Conservation (phyloP, 2,113 vertebrate genomes). For the Silurus meridionalis region DNA sequence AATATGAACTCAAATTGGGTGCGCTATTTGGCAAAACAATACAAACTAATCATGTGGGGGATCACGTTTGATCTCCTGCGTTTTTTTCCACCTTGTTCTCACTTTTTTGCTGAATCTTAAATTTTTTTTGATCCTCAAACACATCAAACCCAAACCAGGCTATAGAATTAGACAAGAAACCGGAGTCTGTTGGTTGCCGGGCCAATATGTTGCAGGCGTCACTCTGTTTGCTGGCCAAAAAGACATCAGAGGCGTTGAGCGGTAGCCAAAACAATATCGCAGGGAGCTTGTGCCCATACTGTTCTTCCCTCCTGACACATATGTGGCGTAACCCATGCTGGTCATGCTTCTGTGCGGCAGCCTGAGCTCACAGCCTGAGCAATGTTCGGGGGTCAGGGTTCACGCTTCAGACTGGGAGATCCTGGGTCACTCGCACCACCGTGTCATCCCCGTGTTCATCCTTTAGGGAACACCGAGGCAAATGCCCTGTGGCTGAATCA, state of each 20-base stretch:
- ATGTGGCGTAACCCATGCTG: conserved; percentile 8
- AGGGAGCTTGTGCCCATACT: conserved; percentile 19
- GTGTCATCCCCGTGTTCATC: too few relatives aligned
- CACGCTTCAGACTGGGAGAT: not conserved
- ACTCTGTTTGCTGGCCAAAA: conserved; percentile 33
- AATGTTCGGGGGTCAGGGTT: not conserved
- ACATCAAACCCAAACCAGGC: not conserved
- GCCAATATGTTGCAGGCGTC: conserved; percentile 21
- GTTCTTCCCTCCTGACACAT: not conserved
- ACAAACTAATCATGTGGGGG: not conserved
- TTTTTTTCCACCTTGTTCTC: not conserved
- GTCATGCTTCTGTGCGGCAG: not conserved
- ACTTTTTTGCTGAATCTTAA: not conserved
- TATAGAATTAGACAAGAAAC: not conserved
- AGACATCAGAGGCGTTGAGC: conserved; percentile 41
- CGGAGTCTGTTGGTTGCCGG: not conserved
- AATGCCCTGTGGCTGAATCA: not conserved
- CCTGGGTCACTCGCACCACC: not conserved
- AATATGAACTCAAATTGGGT: conserved; percentile 23
- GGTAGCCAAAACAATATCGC: conserved; percentile 34
- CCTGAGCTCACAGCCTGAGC: not conserved
- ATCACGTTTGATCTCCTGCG: not conserved
- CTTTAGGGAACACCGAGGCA: not conserved
- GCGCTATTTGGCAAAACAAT: not conserved
- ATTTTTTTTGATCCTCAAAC: not conserved